These are phyloP conservation scores for Squalus acanthias DNA, from an alignment of 2,797 vertebrate genomes.

Conservation along the genomic window DNA sequence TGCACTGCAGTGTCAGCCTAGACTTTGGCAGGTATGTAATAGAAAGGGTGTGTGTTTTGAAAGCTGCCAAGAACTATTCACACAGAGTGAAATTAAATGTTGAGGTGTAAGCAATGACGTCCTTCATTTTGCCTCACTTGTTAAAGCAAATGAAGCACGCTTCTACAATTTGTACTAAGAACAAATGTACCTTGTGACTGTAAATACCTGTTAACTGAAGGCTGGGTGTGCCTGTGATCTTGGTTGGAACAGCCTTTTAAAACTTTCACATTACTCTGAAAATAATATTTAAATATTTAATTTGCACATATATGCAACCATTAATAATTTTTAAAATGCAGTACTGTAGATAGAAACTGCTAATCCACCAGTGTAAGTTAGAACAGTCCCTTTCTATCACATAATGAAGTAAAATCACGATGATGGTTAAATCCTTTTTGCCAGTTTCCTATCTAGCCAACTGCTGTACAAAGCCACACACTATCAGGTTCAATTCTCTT, in stretches of 20 bases:
- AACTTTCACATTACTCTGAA: background rate
- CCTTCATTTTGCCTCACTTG: background rate
- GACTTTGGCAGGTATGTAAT: background rate
- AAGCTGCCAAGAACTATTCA: background rate
- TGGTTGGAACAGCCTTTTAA: background rate
- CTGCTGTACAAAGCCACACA: background rate
- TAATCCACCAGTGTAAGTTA: background rate
- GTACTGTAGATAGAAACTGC: background rate
- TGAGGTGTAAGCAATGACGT: no score
- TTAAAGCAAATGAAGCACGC: background rate
- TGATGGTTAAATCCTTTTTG: background rate
- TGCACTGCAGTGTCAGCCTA: no score
- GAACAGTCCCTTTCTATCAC: background rate
- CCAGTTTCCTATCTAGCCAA: background rate
- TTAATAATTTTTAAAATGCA: background rate
- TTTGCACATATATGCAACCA: background rate
- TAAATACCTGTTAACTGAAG: background rate
- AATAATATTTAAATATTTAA: background rate
- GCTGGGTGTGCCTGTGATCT: background rate
- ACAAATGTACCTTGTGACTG: background rate
- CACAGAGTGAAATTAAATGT: background rate
- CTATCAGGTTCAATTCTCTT: background rate
- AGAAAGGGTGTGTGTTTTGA: background rate
- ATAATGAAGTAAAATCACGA: background rate
- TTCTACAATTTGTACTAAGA: conserved; percentile 3